Percentiles rank a stretch among this genome's conserved stretches.
phyloP scores from a whole-genome alignment of 2,797 vertebrate genomes.

The Poliocrania exsul region DNA sequence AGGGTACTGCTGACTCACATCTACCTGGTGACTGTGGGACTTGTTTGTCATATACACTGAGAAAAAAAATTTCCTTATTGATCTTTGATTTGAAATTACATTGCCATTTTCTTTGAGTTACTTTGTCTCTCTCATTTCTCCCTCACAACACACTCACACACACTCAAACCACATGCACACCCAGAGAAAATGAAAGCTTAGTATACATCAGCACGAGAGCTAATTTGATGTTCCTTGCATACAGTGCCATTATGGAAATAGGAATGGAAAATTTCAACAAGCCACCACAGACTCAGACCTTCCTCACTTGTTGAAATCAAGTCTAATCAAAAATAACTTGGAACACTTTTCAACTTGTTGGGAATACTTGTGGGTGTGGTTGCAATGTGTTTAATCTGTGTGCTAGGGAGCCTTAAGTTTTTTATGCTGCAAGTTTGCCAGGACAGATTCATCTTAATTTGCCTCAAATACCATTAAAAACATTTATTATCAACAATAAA shows the following conservation, averaged over 20 bases:
- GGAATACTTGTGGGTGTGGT: constrained; percentile 47
- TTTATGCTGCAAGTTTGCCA: background rate
- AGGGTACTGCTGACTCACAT: background rate
- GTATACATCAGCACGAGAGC: background rate
- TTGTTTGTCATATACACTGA: background rate
- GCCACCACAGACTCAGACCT: background rate
- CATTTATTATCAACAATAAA: background rate
- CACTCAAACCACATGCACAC: background rate
- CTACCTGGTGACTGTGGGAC: background rate
- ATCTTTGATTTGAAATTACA: background rate
- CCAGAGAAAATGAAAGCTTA: background rate
- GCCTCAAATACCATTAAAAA: background rate
- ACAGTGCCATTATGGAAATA: background rate
- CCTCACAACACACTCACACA: background rate
- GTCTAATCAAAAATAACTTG: constrained; percentile 38
- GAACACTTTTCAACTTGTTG: constrained; percentile 56
- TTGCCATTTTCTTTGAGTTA: background rate
- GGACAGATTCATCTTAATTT: background rate
- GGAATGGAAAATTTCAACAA: background rate
- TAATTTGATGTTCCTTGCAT: background rate
- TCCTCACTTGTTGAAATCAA: constrained; percentile 32
- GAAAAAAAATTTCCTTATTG: background rate
- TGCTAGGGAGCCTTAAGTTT: background rate
- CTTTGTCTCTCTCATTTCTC: background rate
- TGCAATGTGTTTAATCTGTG: background rate